Evolutionary conservation across 2,797 vertebrate species (phyloP).

Genomic region (Glossophaga mutica): DNA sequence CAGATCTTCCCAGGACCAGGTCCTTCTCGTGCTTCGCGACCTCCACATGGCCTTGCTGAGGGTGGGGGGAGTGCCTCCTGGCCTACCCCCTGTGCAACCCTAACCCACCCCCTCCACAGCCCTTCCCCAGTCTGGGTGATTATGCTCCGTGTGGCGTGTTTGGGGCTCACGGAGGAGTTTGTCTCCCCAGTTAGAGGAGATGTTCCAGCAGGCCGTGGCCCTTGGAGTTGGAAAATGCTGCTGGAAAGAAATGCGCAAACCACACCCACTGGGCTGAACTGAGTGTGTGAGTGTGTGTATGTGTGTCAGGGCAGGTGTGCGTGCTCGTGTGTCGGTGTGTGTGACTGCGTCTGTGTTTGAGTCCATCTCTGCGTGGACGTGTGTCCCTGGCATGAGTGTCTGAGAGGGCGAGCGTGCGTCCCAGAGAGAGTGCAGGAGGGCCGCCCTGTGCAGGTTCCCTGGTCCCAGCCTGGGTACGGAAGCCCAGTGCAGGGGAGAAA

Average conservation of each 20-base stretch:
- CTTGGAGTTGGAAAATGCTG: neutral
- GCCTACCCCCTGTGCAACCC: fast-evolving
- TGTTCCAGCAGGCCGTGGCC: neutral
- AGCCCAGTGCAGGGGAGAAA: too few species aligned
- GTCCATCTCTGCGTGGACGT: fast-evolving
- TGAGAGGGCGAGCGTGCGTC: fast-evolving
- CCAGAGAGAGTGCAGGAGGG: neutral
- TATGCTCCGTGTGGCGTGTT: fast-evolving
- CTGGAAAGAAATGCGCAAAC: neutral
- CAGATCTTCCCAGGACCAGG: neutral
- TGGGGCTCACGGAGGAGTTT: neutral
- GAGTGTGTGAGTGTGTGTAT: fast-evolving
- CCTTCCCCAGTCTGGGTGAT: neutral
- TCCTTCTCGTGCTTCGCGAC: neutral
- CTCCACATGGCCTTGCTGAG: neutral
- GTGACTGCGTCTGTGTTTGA: neutral
- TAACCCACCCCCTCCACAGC: neutral
- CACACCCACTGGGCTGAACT: fast-evolving
- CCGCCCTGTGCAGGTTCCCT: neutral
- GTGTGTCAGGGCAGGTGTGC: neutral
- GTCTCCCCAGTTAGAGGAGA: neutral
- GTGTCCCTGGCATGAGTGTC: neutral
- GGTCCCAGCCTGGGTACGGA: neutral
- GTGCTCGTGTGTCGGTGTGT: neutral
- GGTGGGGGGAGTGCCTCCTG: fast-evolving